Base-by-base conservation (phyloP, 1,140 invertebrate genomes). In the Mactra quadrangularis region DNA sequence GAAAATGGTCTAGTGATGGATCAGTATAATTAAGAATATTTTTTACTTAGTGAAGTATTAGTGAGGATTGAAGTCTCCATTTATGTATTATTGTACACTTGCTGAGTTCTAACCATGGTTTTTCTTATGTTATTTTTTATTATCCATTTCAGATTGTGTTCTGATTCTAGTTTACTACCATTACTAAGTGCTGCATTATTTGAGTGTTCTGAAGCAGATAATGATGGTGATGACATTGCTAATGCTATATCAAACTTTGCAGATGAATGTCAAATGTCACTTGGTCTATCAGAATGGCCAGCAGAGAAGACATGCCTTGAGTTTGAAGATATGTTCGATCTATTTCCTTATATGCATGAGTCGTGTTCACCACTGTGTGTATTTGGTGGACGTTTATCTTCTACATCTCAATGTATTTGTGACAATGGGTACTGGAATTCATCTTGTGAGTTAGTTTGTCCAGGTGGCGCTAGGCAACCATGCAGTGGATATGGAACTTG, bases 401-500 rank as follows among this genome's bases (percentile, higher is more conserved):
- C 25, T 33, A 57, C 62, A 47, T 45, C 53, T 72, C 71, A 38
- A 22, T 74, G 62, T 47, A 6, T 53, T 3, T 89, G 87, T 62
- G 41, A 77, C 33, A 29, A 47, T 59, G 87, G 87, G 9, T 89
- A 85, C 82, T 89, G 87, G 87, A 79, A 76, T 53, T 2, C 53
- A 11, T 47, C 71, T 6, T 89, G 87, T 57, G 71, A 66, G 15
- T 25, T 72, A 57, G 45, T 78, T 27, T 89, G 87, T 72, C 87
- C 87, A 17, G 87, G 87, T n/a, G 83, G 85, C 25, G 79, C 72
- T n/a, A 33, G 22, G 17, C 79, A 85, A n/a, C 83, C 86, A 35
- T 89, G 87, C 57, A 76, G 60, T 35, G 85, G 85, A 6, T 83
- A 71, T 41, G 87, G 86, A 25, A 83, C 79, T 33, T 89, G 87